phyloP scores from a whole-genome alignment of 2,888 invertebrate species.

The Melanargia galathea region DNA sequence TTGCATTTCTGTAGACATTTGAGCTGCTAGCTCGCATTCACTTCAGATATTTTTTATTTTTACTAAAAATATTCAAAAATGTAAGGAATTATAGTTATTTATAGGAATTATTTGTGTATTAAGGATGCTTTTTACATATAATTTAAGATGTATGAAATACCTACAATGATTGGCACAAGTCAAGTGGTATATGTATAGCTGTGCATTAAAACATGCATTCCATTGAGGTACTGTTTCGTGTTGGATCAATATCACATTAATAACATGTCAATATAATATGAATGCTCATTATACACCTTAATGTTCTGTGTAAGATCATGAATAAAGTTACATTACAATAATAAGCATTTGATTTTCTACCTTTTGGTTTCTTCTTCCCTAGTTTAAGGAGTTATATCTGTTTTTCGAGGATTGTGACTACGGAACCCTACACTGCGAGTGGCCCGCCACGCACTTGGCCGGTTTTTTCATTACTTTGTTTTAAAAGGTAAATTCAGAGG shows the following conservation, averaged over 20 bases:
- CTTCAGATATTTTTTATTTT: conserved; percentile 56
- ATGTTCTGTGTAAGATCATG: conserved; percentile 80
- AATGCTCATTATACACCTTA: conserved; percentile 75
- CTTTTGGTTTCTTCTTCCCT: background rate
- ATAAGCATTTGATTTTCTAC: background rate
- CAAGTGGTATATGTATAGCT: conserved; percentile 52
- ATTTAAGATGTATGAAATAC: conserved; percentile 66
- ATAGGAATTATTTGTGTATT: conserved; percentile 63
- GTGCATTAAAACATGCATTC: conserved; percentile 71
- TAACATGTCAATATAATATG: conserved; percentile 68
- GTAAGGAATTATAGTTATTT: conserved; percentile 60
- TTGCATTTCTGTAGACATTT: conserved; percentile 61
- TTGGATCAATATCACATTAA: conserved; percentile 71
- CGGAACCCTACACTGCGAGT: too few relatives aligned
- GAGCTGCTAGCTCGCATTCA: conserved; percentile 54
- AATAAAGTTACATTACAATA: conserved; percentile 70
- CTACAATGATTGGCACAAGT: conserved; percentile 71
- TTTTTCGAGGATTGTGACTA: too few relatives aligned
- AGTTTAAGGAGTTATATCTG: too few relatives aligned
- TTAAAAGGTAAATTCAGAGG: too few relatives aligned
- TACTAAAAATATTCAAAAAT: conserved; percentile 59
- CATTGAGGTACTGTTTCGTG: conserved; percentile 68
- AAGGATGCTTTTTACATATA: conserved; percentile 67
- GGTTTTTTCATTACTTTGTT: too few relatives aligned
- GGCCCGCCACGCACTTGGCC: too few relatives aligned